Evolutionary conservation across 1,140 invertebrate species (phyloP).

Genomic region (Branchinecta lindahli): DNA sequence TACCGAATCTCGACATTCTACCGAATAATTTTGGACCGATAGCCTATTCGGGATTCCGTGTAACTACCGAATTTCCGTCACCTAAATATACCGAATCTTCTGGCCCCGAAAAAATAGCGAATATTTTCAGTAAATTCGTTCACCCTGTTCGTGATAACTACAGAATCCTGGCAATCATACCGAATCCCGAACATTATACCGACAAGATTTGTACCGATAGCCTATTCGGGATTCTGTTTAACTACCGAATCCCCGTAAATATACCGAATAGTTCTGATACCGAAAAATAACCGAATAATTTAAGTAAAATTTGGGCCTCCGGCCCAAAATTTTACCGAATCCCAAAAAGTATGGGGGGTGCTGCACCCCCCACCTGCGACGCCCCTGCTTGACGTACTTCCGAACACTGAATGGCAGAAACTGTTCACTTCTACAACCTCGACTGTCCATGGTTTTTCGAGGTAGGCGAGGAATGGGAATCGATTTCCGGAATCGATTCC

Average conservation of each 20-base stretch:
- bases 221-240: constrained; percentile 5
- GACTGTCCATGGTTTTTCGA: too few relatives aligned
- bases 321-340: constrained; percentile 9
- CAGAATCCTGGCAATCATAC: constrained; percentile 1
- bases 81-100: constrained; percentile 1
- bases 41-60: constrained; percentile 4
- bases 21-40: too few relatives aligned
- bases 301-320: too few relatives aligned
- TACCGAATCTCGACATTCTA: not conserved
- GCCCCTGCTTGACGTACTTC: not conserved
- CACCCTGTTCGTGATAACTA: not conserved
- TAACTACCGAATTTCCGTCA: constrained; percentile 8
- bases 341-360: not conserved
- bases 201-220: constrained; percentile 1
- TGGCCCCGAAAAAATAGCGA: not conserved
- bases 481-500: too few relatives aligned
- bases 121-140: too few relatives aligned
- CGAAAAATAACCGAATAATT: not conserved
- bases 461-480: too few relatives aligned
- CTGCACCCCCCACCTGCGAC: not conserved
- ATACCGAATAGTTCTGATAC: constrained; percentile 1
- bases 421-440: too few relatives aligned
- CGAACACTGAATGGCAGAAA: too few relatives aligned
- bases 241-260: constrained; percentile 8
- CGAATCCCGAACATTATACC: constrained; percentile 5